These are phyloP conservation scores for Acyrthosiphon pisum DNA, from an alignment of 1,140 invertebrate species.

Conservation along the genomic window DNA sequence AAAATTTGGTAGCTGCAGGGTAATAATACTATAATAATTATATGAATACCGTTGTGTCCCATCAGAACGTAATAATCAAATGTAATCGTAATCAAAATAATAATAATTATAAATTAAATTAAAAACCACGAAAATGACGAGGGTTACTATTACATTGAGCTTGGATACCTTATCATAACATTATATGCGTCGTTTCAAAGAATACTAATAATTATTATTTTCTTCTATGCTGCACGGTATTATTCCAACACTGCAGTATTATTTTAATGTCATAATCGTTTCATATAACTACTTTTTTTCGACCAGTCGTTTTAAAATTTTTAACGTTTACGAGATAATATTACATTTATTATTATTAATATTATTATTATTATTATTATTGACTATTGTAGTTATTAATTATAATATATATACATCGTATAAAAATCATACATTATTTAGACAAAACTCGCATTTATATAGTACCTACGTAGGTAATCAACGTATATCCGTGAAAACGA, in stretches of 20 bases:
- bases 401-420: slow-evolving; percentile 12
- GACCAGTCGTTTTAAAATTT: neutral
- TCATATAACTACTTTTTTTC: slow-evolving; percentile 5
- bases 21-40: slow-evolving; percentile 22
- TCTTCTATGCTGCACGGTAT: neutral
- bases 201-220: neutral
- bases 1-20: slow-evolving; percentile 26
- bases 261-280: neutral
- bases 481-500: neutral
- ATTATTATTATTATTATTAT: neutral
- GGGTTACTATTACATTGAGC: neutral
- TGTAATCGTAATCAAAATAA: slow-evolving; percentile 7
- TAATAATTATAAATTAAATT: neutral
- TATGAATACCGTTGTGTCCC: neutral
- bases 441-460: slow-evolving; percentile 4
- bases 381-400: slow-evolving; percentile 17
- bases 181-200: neutral
- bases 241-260: neutral
- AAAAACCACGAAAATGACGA: neutral
- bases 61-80: slow-evolving; percentile 29
- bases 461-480: neutral
- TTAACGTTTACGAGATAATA: slow-evolving; percentile 13
- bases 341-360: slow-evolving; percentile 12
- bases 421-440: slow-evolving; percentile 1
- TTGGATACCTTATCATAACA: neutral